These are phyloP conservation scores for Agapornis roseicollis DNA, from an alignment of 2,113 vertebrate genomes.

Conservation along the genomic window DNA sequence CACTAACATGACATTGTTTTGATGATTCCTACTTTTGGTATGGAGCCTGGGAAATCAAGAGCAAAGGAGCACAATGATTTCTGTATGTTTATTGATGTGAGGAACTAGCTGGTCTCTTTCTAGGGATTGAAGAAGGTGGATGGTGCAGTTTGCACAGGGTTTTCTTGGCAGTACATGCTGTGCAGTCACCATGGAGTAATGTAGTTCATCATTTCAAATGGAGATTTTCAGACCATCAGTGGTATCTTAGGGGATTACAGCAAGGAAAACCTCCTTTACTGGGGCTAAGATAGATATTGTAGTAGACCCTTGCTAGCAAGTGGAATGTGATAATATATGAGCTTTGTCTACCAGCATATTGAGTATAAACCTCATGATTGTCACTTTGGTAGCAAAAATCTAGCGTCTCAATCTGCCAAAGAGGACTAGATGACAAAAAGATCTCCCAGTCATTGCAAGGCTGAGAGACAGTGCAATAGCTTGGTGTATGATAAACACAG, in stretches of 20 bases:
- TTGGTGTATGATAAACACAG: not conserved
- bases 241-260: not conserved
- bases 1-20: not conserved
- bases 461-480: not conserved
- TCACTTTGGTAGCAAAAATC: not conserved
- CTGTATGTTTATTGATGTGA: not conserved
- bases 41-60: not conserved
- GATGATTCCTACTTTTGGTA: not conserved
- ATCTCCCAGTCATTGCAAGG: not conserved
- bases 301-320: not conserved
- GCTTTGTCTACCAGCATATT: not conserved
- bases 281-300: not conserved
- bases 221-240: not conserved
- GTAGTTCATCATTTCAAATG: not conserved
- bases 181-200: fast-evolving
- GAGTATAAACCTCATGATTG: not conserved
- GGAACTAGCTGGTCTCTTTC: not conserved
- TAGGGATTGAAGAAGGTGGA: not conserved
- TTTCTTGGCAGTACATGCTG: not conserved
- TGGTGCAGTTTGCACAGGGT: not conserved
- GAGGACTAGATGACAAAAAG: not conserved
- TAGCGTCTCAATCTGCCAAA: not conserved
- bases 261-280: not conserved
- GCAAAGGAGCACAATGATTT: not conserved
- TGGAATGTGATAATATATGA: not conserved